Evolutionary conservation across 2,888 invertebrate species (phyloP).

Genomic region (Periphyllus acericola): DNA sequence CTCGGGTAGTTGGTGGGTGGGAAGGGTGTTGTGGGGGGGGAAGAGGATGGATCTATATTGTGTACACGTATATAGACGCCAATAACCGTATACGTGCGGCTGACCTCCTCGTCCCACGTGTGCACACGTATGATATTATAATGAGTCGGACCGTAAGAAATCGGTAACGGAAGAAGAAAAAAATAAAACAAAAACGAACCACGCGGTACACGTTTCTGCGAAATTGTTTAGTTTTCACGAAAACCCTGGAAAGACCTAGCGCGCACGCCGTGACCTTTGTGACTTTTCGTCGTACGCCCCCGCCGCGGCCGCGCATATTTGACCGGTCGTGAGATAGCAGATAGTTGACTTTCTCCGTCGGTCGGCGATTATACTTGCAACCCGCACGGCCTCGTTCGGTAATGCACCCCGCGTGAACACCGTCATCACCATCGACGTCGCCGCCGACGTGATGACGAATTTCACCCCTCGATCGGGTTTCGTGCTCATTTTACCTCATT

Average conservation of each 20-base stretch:
- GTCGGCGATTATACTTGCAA: slow-evolving; percentile 13
- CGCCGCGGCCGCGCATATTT: background rate
- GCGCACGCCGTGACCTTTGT: slow-evolving; percentile 33
- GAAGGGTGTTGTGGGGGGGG: too few relatives aligned
- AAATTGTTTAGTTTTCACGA: slow-evolving; percentile 40
- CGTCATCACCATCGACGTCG: too few relatives aligned
- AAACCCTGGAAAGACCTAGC: background rate
- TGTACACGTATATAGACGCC: too few relatives aligned
- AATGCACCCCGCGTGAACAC: too few relatives aligned
- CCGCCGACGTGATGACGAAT: background rate
- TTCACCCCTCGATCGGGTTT: background rate
- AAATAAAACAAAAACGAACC: background rate
- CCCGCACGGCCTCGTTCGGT: background rate
- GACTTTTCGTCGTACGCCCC: background rate
- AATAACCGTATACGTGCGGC: background rate
- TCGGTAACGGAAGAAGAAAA: background rate
- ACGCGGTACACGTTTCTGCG: slow-evolving; percentile 12
- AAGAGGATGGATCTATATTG: too few relatives aligned
- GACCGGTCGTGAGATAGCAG: slow-evolving; percentile 23
- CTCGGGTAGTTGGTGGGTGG: background rate
- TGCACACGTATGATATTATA: background rate
- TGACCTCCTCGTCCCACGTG: background rate
- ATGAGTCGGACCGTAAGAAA: background rate
- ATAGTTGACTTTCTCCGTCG: slow-evolving; percentile 45
- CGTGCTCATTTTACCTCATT: background rate